Base-by-base conservation (phyloP, 1,140 invertebrate genomes). In the Sitophilus oryzae region DNA sequence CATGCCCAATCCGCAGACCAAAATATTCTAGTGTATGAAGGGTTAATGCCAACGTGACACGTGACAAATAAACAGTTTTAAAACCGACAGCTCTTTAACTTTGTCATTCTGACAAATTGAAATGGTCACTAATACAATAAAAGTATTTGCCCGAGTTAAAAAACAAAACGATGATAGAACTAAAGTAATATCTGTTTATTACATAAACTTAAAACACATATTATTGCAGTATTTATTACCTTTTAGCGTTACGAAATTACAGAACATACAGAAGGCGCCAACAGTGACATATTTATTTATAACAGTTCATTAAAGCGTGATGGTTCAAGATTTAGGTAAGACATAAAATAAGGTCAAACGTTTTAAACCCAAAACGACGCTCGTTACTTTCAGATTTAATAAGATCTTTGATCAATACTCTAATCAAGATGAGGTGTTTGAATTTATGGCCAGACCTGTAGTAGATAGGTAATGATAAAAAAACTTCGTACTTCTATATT, bases 381-480 rank as follows among this genome's bases (percentile, higher is more conserved):
- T 49, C 25, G 25, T 41, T 18, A 21, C 42, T 45, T 57, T 38
- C 52, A 77, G 77, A 56, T 78, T 75, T 60, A 47, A 70, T 9
- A 71, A 71, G 48, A 64, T 78, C 34, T 77, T 77, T 56, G 69
- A 74, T 45, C 65, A 72, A 49, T 34, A 51, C 11, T 57, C 63
- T 1, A 53, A 54, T 0, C 77, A 79, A 56, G 51, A 66, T 2
- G 62, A 67, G 2, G 53, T 79, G 18, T 79, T 77, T 57, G 59
- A 76, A 9, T 61, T 63, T 46, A 70, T 79, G 0, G 76, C 74
- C 8, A 69, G 66, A 59, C 77, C 77, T 5, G 69, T 78, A 3
- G 64, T 78, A 19, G 62, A 75, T 30, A 76, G 75, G 76, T 75
- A 61, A 58, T 11, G 52, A 58, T 3, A 20, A 42, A 42, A 9